These are phyloP conservation scores for Ophonus ardosiacus DNA, from an alignment of 2,888 invertebrate species.

Conservation along the genomic window DNA sequence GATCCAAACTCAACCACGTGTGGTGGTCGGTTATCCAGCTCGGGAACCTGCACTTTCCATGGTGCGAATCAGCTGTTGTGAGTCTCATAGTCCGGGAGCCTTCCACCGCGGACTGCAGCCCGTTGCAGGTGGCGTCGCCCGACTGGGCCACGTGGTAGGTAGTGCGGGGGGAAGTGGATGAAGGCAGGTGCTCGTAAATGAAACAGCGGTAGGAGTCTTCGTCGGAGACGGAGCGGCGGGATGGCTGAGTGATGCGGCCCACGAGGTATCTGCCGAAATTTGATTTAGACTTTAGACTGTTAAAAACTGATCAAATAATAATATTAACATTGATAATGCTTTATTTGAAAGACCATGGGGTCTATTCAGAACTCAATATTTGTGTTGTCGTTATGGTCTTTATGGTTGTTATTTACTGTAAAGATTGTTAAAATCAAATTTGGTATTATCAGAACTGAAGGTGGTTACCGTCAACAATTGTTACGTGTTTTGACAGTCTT, in stretches of 20 bases:
- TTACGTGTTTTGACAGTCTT: no score
- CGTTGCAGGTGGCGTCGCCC: conserved; percentile 89
- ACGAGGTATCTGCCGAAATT: conserved; percentile 76
- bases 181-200: conserved; percentile 81
- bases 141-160: conserved; percentile 86
- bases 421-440: no score
- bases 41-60: conserved; percentile 87
- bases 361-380: no score
- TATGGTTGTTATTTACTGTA: no score
- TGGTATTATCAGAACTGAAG: no score
- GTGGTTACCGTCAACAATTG: no score
- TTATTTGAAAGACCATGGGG: no score
- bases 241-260: conserved; percentile 75
- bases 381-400: no score
- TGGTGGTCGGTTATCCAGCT: conserved; percentile 88
- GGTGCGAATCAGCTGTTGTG: conserved; percentile 86
- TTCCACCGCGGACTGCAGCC: conserved; percentile 85
- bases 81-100: conserved; percentile 89
- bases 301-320: no score
- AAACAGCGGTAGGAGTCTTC: conserved; percentile 91
- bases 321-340: no score
- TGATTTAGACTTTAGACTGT: no score
- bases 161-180: conserved; percentile 75
- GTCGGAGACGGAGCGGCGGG: conserved; percentile 80
- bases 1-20: conserved; percentile 88